Base-by-base conservation (phyloP, 2,113 vertebrate genomes). In the Cromileptes altivelis region DNA sequence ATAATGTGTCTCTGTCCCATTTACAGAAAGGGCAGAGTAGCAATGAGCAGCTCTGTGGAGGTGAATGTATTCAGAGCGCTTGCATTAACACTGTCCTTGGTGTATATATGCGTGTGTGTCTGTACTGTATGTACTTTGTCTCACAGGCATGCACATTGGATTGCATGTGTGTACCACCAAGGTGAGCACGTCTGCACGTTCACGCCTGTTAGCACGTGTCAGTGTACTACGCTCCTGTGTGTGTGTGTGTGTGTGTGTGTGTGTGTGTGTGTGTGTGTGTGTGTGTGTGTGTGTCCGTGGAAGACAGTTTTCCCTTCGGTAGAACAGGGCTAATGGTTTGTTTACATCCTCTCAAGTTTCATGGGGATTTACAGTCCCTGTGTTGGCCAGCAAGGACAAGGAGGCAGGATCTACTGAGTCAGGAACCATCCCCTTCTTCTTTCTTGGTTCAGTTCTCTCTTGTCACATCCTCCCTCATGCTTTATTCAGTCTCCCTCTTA, bases 301-400 rank as follows among this genome's bases (percentile, higher is more conserved):
- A n/a, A 42, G 74, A 49, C 33, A 49, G 67, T 37, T 75, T 30
- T 81, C 65, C 62, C 63, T 71, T 14, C 1, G 15, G n/a, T 55
- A 64, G 85, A 85, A 69, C 80, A 70, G 67, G 30, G 68, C 60
- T 81, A 72, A 91, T 78, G 75, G 78, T 86, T 85, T 91, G 89
- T 92, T 91, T 91, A 90, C 80, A 55, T 88, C 75, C 77, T 89
- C 81, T 91, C 83, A 80, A 76, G 81, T 93, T 93, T 91, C 87
- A 63, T 27, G 50, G 52, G 84, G 87, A 89, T 91, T 89, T 90
- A 89, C 88, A 88, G 85, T 89, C 81, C 81, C 64, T 30, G 74
- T 50, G 62, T 82, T 25, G 52, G 65, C 69, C 56, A 23, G 74
- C 18, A 52, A 73, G 86, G 80, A 82, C 74, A 37, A 77, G 49